A percentile compares a stretch with the other conserved stretches of the same genome.
These are phyloP conservation scores for Epizoanthus scotinus DNA, from an alignment of 92 coral and sea anemone species.

Conservation along the genomic window DNA sequence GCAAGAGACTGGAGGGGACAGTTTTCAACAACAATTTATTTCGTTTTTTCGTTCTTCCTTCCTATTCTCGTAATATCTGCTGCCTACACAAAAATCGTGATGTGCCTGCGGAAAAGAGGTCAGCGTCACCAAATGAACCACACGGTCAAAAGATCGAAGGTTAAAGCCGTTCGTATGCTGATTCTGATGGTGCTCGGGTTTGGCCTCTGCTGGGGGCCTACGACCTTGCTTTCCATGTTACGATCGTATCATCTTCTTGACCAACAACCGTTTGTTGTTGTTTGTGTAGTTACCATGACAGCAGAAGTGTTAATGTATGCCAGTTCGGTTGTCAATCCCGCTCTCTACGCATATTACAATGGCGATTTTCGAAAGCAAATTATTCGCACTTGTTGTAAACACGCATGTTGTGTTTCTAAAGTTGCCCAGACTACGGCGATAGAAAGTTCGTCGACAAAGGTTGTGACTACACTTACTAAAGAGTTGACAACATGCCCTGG, in stretches of 20 bases:
- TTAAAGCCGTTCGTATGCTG: constrained; percentile 65
- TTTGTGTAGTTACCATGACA: constrained; percentile 36
- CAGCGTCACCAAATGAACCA: constrained; percentile 39
- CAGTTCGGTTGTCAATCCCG: constrained; percentile 65
- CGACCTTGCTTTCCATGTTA: constrained; percentile 33
- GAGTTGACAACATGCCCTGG: too few species aligned
- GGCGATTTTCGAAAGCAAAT: constrained; percentile 59
- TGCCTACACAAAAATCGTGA: constrained; percentile 48
- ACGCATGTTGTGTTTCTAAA: not conserved
- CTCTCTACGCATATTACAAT: constrained; percentile 61
- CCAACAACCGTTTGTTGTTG: constrained; percentile 24
- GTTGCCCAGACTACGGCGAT: not conserved
- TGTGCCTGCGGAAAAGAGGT: constrained; percentile 46
- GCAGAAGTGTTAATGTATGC: constrained; percentile 39
- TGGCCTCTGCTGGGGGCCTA: constrained; percentile 57
- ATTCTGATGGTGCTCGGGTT: constrained; percentile 48
- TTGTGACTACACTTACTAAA: not conserved
- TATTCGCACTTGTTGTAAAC: not conserved
- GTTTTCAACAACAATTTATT: constrained; percentile 52
- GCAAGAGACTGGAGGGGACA: constrained; percentile 45
- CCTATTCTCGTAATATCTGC: constrained; percentile 48
- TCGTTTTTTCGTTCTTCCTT: constrained; percentile 46
- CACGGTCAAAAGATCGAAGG: constrained; percentile 59
- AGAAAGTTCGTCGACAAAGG: not conserved
- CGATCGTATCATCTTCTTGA: constrained; percentile 56